These are phyloP conservation scores for Toxotes lorentzi DNA, from an alignment of 2,797 vertebrate species.

Conservation along the genomic window DNA sequence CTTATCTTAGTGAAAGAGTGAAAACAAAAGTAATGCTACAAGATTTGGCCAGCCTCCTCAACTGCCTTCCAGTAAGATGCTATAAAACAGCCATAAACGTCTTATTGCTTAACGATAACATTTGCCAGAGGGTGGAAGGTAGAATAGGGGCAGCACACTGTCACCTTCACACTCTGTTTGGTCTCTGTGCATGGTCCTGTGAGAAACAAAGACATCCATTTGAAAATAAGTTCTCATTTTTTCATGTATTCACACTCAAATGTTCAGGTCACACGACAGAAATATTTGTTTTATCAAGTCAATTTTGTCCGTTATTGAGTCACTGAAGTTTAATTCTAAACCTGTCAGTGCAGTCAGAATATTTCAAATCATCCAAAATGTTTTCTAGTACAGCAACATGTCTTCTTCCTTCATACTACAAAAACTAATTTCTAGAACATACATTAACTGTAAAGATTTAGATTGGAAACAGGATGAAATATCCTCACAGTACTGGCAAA, in stretches of 20 bases:
- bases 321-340: neutral
- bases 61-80: constrained; percentile 35
- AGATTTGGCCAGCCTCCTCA: neutral
- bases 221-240: neutral
- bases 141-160: neutral
- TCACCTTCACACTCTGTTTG: constrained; percentile 37
- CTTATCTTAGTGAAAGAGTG: constrained; percentile 32
- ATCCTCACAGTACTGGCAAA: neutral
- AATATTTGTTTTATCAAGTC: neutral
- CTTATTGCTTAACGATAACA: constrained; percentile 30
- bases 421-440: neutral
- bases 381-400: neutral
- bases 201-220: constrained; percentile 28
- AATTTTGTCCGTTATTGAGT: no score
- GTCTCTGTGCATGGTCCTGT: neutral
- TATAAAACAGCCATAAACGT: constrained; percentile 43
- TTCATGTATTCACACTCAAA: neutral
- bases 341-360: neutral
- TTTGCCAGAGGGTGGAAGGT: constrained; percentile 10
- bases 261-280: neutral
- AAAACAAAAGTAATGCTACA: constrained; percentile 69
- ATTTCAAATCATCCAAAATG: neutral
- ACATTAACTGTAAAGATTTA: neutral
- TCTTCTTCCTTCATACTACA: neutral
- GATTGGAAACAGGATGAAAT: neutral